Base-by-base conservation (phyloP, 2,888 invertebrate species). In the Carterocephalus palaemon region DNA sequence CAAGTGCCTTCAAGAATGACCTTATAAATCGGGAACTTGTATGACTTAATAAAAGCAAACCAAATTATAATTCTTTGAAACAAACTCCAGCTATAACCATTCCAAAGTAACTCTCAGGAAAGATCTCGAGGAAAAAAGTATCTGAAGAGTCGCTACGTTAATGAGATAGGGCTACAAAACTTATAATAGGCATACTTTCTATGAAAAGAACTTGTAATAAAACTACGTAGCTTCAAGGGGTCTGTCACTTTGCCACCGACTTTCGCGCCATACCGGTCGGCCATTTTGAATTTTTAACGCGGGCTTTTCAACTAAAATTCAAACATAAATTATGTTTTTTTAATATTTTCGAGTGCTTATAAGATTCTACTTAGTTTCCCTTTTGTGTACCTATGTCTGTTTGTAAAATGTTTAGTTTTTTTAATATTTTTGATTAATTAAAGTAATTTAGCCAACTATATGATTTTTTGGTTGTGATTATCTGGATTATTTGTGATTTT, bases 141-240 rank as follows among this genome's bases (percentile, higher is more conserved):
- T 46, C 7, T 10, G 10, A 23, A 23, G 43, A 22, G 17, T 8
- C 37, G 23, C 34, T 15, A 23, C 40, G 26, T 47, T 59, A 63
- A 60, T 62, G 59, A 57, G 75, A 73, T 60, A 70, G 60, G 63
- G 68, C 73, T 67, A 62, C 56, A 60, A 56, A 70, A 70, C 60
- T 71, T 69, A 69, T 69, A 69, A 70, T 68, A 64, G 67, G 58
- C 59, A 60, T 60, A 62, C 64, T 69, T 67, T 67, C 57, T 59
- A 60, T 59, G 28, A 52, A 37, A 48, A 51, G 47, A 51, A 49
- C 48, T 47, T 46, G 48, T 52, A 49, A 51, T 54, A 54, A 52
- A 52, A 47, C 38, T 52, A 48, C 37, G 47, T 43, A 3, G 31
- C 43, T 45, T 24, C 16, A 45, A 45, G 49, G 32, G 20, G 19